Conservation (phyloP, 2,113 vertebrate genomes). For the Carollia perspicillata region DNA sequence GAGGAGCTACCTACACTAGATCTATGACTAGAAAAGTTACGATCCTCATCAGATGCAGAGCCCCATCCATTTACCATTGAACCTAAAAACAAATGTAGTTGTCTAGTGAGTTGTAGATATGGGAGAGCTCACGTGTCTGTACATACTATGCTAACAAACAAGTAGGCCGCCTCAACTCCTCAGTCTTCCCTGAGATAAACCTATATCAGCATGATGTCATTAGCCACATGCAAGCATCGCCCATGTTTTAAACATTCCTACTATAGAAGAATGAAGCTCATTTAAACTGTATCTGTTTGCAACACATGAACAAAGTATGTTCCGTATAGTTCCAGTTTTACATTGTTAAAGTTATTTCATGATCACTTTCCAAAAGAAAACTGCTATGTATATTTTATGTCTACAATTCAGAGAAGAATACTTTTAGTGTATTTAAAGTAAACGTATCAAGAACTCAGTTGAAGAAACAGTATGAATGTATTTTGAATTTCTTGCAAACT, state of each 20-base stretch:
- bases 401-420: background rate
- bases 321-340: background rate
- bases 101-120: conserved; percentile 80
- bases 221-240: conserved; percentile 1
- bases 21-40: conserved; percentile 96
- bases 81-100: conserved; percentile 91
- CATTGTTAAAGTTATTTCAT: background rate
- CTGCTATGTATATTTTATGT: background rate
- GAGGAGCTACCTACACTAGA: conserved; percentile 97
- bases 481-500: conserved; percentile 30
- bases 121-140: conserved; percentile 55
- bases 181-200: background rate
- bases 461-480: conserved; percentile 1
- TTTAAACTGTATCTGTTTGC: background rate
- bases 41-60: conserved; percentile 97
- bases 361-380: background rate
- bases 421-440: background rate
- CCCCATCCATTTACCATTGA: conserved; percentile 99
- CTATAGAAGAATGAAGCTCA: background rate
- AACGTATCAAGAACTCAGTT: conserved; percentile 15
- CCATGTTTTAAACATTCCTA: background rate
- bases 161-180: background rate
- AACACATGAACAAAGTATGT: conserved; percentile 36
- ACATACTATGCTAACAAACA: background rate
- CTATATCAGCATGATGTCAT: background rate